A percentile compares a stretch with the other conserved stretches of the same genome.
Evolutionary conservation across 2,888 invertebrate genomes (phyloP).

Genomic region (Augochlorella aurata): DNA sequence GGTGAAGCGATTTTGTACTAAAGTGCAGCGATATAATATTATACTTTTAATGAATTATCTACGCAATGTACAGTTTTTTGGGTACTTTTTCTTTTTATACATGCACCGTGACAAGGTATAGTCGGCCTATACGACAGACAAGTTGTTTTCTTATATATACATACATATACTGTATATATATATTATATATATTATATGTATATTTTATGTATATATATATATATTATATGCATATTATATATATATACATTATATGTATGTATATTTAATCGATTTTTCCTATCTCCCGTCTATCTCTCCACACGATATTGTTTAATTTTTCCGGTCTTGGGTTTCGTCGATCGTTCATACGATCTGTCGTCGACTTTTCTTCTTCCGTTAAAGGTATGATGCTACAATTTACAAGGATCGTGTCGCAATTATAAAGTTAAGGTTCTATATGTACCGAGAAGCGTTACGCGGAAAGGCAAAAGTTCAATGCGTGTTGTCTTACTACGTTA

Average conservation of each 20-base stretch:
- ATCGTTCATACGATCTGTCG: neutral
- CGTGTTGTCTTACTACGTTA: conserved; percentile 51
- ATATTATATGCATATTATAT: neutral
- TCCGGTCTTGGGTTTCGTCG: neutral
- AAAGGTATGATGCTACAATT: conserved; percentile 38
- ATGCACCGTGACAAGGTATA: conserved; percentile 72
- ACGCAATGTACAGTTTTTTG: conserved; percentile 74
- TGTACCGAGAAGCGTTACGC: conserved; percentile 53
- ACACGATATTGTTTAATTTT: conserved; percentile 20
- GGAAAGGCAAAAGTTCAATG: conserved; percentile 52
- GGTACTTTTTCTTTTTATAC: conserved; percentile 70
- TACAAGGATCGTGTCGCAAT: conserved; percentile 45
- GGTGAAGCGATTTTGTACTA: conserved; percentile 80
- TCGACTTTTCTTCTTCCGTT: neutral
- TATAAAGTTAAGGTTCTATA: conserved; percentile 44
- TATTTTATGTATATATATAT: conserved; percentile 9
- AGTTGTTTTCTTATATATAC: conserved; percentile 29
- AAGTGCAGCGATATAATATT: conserved; percentile 80
- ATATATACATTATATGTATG: conserved; percentile 5
- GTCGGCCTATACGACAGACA: conserved; percentile 69
- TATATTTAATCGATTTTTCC: conserved; percentile 13
- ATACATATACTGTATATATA: neutral
- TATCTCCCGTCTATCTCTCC: conserved; percentile 16
- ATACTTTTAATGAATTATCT: conserved; percentile 75
- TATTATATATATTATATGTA: neutral